Evolutionary conservation across 2,888 invertebrate genomes (phyloP).

Genomic region (Scaptomyza parva): DNA sequence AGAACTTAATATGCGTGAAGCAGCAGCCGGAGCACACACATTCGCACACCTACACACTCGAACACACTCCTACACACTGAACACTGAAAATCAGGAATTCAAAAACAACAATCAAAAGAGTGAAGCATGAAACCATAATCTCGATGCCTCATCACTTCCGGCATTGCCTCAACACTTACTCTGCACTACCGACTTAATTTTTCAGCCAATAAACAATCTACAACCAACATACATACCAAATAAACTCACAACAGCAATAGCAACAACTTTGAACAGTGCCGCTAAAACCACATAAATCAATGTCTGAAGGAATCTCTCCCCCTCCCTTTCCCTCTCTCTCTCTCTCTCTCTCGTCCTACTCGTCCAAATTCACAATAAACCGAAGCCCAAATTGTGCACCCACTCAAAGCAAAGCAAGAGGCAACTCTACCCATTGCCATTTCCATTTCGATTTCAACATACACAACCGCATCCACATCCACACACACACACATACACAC

Average conservation of each 20-base stretch:
- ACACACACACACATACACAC: conserved; percentile 14
- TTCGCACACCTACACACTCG: background rate
- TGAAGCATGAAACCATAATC: conserved; percentile 63
- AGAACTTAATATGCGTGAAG: background rate
- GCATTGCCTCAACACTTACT: conserved; percentile 50
- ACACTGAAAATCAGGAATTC: too few species aligned
- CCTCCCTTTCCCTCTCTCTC: background rate
- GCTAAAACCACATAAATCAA: conserved; percentile 77
- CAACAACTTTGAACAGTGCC: conserved; percentile 32
- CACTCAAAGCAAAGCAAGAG: conserved; percentile 12
- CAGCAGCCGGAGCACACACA: conserved; percentile 3
- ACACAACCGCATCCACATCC: background rate
- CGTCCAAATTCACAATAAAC: conserved; percentile 44
- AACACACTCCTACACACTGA: background rate
- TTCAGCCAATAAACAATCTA: conserved; percentile 68
- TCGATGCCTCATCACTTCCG: conserved; percentile 54
- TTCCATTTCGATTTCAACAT: conserved; percentile 12
- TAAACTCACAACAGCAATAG: conserved; percentile 35
- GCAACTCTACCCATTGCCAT: conserved; percentile 10
- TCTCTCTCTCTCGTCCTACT: background rate
- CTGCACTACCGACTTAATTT: conserved; percentile 63
- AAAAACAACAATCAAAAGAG: conserved; percentile 31
- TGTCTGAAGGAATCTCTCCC: conserved; percentile 47
- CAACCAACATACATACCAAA: conserved; percentile 50
- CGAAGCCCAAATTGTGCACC: conserved; percentile 28